A percentile compares a stretch with the other conserved stretches of the same genome.
Evolutionary conservation across 2,797 vertebrate genomes (phyloP).

Genomic region (Periophthalmus magnuspinnatus): DNA sequence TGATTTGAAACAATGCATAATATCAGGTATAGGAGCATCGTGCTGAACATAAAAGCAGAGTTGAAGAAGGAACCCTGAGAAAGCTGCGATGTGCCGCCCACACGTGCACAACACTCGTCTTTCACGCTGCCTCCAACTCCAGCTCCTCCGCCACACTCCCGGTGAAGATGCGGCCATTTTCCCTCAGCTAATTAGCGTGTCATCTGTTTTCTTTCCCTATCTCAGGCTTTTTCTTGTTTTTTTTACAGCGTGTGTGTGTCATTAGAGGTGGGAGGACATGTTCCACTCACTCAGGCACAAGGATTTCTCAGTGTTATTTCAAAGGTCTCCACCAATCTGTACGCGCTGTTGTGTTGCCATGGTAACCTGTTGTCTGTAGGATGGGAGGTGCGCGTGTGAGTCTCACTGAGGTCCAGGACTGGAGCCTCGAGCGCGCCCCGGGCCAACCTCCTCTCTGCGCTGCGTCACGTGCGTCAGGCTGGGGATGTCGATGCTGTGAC

Average conservation of each 20-base stretch:
- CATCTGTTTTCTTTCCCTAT: conserved; percentile 3
- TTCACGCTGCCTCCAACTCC: conserved; percentile 33
- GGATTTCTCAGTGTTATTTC: conserved; percentile 69
- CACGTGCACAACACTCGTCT: conserved; percentile 60
- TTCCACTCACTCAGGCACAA: conserved; percentile 57
- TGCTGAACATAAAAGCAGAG: conserved; percentile 33
- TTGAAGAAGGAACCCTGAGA: conserved; percentile 59
- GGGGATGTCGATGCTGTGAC: no score
- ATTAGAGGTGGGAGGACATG: conserved; percentile 39
- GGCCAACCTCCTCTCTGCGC: conserved; percentile 23
- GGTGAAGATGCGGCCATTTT: conserved; percentile 24
- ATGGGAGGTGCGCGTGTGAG: conserved; percentile 46
- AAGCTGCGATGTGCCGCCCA: conserved; percentile 62
- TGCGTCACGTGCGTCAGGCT: conserved; percentile 29
- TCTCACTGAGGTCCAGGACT: conserved; percentile 58
- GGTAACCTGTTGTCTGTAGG: conserved; percentile 80
- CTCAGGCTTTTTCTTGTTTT: neutral
- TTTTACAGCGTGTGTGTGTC: conserved; percentile 11
- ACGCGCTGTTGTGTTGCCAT: conserved; percentile 82
- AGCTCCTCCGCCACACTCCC: conserved; percentile 6
- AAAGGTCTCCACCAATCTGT: conserved; percentile 72
- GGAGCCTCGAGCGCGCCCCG: conserved; percentile 54
- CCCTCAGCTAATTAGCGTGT: conserved; percentile 4
- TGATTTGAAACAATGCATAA: conserved; percentile 14
- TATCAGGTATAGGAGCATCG: conserved; percentile 7